Conservation (phyloP, 2,888 invertebrate species). For the Coenonympha arcania region DNA sequence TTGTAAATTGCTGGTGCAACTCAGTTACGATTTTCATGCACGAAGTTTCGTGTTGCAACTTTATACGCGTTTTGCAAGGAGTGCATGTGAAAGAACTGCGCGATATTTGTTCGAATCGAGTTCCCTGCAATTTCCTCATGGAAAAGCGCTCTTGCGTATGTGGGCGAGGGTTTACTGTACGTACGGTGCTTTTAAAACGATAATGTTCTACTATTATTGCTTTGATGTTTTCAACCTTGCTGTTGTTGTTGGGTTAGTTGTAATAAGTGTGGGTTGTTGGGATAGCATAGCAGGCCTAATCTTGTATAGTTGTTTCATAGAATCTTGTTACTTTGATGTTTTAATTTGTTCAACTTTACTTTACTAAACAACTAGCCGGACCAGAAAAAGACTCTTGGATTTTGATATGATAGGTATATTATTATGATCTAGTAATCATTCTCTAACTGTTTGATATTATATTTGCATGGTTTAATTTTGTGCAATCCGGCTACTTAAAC, state of each 20-base stretch:
- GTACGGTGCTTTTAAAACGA: conserved; percentile 8
- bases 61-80: conserved; percentile 43
- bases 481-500: too few species aligned
- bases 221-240: conserved; percentile 9
- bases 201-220: conserved; percentile 5
- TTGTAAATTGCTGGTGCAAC: conserved; percentile 42
- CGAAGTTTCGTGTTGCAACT: conserved; percentile 45
- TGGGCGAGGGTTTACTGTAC: conserved; percentile 40
- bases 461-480: too few species aligned
- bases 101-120: conserved; percentile 48
- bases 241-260: neutral
- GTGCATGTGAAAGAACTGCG: conserved; percentile 46
- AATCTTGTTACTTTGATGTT: conserved; percentile 24
- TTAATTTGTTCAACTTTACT: conserved; percentile 14
- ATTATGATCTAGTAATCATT: too few species aligned
- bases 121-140: conserved; percentile 46
- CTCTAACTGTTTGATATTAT: too few species aligned
- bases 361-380: too few species aligned
- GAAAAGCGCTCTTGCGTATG: conserved; percentile 45
- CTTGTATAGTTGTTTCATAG: conserved; percentile 22
- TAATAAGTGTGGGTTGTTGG: conserved; percentile 15
- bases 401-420: too few species aligned
- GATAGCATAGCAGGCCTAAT: conserved; percentile 23
- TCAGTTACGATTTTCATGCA: conserved; percentile 35
- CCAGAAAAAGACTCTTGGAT: too few species aligned